Percentiles rank a stretch among this genome's conserved stretches.
These are phyloP conservation scores for Enteromius paludinosus DNA, from an alignment of 2,797 vertebrate genomes.

Conservation along the genomic window DNA sequence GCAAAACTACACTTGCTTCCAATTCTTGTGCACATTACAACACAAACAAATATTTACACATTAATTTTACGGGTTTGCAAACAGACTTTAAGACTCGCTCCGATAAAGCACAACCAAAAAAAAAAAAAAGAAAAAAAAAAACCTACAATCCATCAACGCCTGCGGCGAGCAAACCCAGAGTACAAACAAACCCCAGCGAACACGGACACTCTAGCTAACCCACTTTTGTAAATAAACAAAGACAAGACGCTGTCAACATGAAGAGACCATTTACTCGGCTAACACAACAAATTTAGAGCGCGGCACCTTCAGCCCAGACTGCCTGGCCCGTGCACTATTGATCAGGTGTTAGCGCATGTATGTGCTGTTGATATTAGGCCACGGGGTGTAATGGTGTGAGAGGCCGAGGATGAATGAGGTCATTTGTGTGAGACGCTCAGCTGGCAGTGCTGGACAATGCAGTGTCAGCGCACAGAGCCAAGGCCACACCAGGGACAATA, in stretches of 20 bases:
- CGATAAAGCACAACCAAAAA: slow-evolving; percentile 8
- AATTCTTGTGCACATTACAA: neutral
- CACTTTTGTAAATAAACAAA: slow-evolving; percentile 46
- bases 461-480: slow-evolving; percentile 77
- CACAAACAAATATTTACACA: slow-evolving; percentile 27
- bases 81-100: neutral
- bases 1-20: slow-evolving; percentile 1
- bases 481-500: slow-evolving; percentile 80
- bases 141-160: slow-evolving; percentile 47
- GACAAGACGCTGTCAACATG: slow-evolving; percentile 36
- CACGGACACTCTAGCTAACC: slow-evolving; percentile 15
- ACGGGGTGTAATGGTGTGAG: slow-evolving; percentile 81
- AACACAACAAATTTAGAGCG: slow-evolving; percentile 47
- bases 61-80: slow-evolving; percentile 21
- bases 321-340: slow-evolving; percentile 38
- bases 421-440: slow-evolving; percentile 78
- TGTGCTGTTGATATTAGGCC: slow-evolving; percentile 53
- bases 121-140: neutral
- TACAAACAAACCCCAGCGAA: slow-evolving; percentile 43
- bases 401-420: slow-evolving; percentile 82
- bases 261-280: slow-evolving; percentile 45
- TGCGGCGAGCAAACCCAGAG: neutral
- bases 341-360: slow-evolving; percentile 53
- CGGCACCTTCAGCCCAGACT: slow-evolving; percentile 23
- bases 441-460: slow-evolving; percentile 77